Evolutionary conservation across 2,113 vertebrate species (phyloP).

Genomic region (Protobothrops flavoviridis): DNA sequence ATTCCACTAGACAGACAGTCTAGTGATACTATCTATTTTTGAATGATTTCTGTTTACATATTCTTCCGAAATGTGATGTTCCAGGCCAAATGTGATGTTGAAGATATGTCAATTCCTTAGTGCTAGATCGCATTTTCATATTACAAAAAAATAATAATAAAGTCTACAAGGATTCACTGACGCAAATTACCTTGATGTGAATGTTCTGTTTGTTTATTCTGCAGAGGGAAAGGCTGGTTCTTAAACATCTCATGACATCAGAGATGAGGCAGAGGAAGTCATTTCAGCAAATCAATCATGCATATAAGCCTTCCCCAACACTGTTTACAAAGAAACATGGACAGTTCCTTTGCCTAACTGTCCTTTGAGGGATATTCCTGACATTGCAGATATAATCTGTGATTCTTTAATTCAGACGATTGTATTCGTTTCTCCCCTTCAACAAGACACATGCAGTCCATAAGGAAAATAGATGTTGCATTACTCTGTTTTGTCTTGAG

Average conservation of each 20-base stretch:
- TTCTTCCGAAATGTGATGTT: conserved; percentile 51
- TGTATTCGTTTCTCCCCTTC: not conserved
- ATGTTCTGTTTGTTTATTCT: conserved; percentile 64
- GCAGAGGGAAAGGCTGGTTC: conserved; percentile 63
- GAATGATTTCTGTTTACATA: not conserved
- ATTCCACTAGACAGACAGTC: conserved; percentile 35
- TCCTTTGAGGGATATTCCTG: conserved; percentile 65
- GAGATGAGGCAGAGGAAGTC: conserved; percentile 66
- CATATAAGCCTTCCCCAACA: conserved; percentile 16
- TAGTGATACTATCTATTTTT: conserved; percentile 40
- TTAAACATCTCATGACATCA: conserved; percentile 69
- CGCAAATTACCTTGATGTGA: conserved; percentile 66
- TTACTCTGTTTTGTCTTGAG: not conserved
- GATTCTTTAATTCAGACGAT: conserved; percentile 35
- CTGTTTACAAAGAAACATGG: conserved; percentile 64
- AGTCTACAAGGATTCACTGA: conserved; percentile 59
- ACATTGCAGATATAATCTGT: conserved; percentile 40
- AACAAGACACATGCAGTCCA: not conserved
- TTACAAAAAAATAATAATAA: conserved; percentile 57
- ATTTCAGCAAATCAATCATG: conserved; percentile 64
- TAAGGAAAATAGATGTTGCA: not conserved
- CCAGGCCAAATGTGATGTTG: conserved; percentile 54
- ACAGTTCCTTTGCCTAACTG: conserved; percentile 55
- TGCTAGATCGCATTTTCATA: conserved; percentile 54
- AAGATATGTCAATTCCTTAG: conserved; percentile 46